These are phyloP conservation scores for Trididemnum miniatum DNA, from an alignment of 23 tunicate species.

Conservation along the genomic window DNA sequence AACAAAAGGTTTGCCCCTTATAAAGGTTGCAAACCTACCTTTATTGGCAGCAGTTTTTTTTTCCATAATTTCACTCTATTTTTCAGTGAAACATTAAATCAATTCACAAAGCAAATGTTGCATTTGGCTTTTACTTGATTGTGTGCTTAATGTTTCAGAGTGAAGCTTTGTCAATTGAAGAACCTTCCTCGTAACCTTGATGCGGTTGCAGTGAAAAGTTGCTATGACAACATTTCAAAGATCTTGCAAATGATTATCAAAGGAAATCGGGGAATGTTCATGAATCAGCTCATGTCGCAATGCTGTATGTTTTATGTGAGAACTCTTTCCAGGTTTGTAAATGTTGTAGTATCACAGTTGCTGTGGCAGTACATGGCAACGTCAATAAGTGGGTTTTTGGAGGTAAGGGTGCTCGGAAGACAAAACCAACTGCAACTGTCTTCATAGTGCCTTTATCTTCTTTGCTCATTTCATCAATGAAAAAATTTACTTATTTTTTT, in stretches of 20 bases:
- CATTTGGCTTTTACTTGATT: too few species aligned
- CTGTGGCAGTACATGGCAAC: too few species aligned
- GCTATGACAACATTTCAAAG: slow-evolving; percentile 55
- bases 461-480: neutral
- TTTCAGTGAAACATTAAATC: too few species aligned
- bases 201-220: slow-evolving; percentile 30
- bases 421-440: neutral
- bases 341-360: neutral
- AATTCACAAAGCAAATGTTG: too few species aligned
- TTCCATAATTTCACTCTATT: too few species aligned
- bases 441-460: neutral
- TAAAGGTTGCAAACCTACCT: too few species aligned
- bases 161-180: slow-evolving; percentile 79
- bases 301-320: slow-evolving; percentile 69
- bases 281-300: slow-evolving; percentile 68
- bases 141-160: slow-evolving; percentile 53
- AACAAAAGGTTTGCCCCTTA: too few species aligned
- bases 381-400: too few species aligned
- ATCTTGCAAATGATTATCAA: slow-evolving; percentile 33
- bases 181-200: slow-evolving; percentile 34
- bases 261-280: slow-evolving; percentile 48
- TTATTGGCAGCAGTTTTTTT: too few species aligned
- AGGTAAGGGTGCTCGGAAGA: too few species aligned
- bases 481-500: neutral
- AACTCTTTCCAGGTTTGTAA: slow-evolving; percentile 37